Conservation (phyloP, 2,888 invertebrate genomes). For the Phyto melanocephala region DNA sequence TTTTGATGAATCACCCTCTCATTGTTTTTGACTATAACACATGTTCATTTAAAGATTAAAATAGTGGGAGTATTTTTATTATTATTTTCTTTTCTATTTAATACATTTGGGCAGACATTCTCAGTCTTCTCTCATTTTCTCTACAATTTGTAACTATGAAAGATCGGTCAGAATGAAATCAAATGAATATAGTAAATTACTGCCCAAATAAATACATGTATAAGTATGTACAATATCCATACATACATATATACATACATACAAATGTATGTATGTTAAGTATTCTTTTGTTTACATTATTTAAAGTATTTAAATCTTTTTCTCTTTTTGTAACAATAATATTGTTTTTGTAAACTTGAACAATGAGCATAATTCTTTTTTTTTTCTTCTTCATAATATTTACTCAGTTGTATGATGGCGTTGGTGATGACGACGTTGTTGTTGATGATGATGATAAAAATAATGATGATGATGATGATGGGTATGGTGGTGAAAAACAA, state of each 20-base stretch:
- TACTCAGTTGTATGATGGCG: slow-evolving; percentile 24
- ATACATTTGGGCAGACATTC: slow-evolving; percentile 25
- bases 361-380: slow-evolving; percentile 15
- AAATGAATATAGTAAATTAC: background rate
- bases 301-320: slow-evolving; percentile 3
- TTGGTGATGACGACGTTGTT: slow-evolving; percentile 17
- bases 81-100: background rate
- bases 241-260: background rate
- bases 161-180: slow-evolving; percentile 43
- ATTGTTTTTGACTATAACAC: slow-evolving; percentile 40
- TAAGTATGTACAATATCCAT: background rate
- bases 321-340: slow-evolving; percentile 24
- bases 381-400: slow-evolving; percentile 6
- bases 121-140: background rate
- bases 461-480: slow-evolving; percentile 44
- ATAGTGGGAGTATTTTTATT: slow-evolving; percentile 46
- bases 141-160: background rate
- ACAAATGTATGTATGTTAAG: background rate
- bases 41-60: slow-evolving; percentile 26
- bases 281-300: slow-evolving; percentile 57
- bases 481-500: slow-evolving; percentile 57
- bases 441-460: slow-evolving; percentile 59
- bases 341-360: slow-evolving; percentile 16
- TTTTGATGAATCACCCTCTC: background rate
- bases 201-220: background rate